Evolutionary conservation across 2,113 vertebrate genomes (phyloP).

Genomic region (Chauna torquata): DNA sequence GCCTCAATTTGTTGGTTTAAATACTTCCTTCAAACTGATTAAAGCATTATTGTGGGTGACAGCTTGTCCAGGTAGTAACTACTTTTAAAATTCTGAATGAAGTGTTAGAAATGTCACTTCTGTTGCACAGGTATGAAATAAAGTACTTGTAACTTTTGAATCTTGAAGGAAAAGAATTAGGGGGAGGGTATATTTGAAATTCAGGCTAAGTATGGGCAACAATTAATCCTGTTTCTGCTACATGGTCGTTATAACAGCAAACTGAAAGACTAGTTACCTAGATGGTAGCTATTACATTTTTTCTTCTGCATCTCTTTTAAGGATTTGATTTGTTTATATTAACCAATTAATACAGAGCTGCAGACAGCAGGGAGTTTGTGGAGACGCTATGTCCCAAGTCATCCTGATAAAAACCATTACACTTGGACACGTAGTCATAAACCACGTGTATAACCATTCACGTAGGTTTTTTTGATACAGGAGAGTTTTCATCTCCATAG

Average conservation of each 20-base stretch:
- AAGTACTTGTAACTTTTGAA: not conserved
- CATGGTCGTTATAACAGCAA: not conserved
- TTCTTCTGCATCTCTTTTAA: not conserved
- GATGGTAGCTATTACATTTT: not conserved
- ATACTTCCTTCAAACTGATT: not conserved
- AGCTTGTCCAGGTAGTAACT: not conserved
- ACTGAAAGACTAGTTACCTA: not conserved
- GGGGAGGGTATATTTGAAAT: not conserved
- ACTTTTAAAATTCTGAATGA: not conserved
- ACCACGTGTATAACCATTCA: not conserved
- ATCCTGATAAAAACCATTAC: not conserved
- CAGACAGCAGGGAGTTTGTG: not conserved
- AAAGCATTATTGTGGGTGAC: not conserved
- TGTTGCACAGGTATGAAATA: not conserved
- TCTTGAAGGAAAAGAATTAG: not conserved
- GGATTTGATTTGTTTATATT: not conserved
- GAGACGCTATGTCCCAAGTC: rapidly evolving
- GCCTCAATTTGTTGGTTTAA: not conserved
- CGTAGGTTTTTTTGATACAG: not conserved
- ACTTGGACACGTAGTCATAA: not conserved
- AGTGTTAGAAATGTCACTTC: not conserved
- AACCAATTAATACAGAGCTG: not conserved
- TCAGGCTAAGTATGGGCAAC: not conserved
- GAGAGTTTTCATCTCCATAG: not conserved
- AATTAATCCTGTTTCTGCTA: not conserved